phyloP scores from a whole-genome alignment of 2,113 vertebrate species.

The Triplophysa siluroides region DNA sequence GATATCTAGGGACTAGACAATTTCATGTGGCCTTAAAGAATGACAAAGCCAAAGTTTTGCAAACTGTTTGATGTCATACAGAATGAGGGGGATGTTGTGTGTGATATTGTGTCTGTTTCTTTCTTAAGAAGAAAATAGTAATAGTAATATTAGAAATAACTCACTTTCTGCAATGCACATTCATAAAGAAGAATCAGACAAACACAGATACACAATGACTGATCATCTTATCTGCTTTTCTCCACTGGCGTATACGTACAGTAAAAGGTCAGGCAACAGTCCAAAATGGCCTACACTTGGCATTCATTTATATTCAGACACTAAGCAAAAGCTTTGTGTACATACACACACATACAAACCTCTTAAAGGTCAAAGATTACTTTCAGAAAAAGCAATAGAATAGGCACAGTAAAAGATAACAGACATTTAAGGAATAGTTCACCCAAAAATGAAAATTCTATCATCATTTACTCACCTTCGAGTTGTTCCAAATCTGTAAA shows the following conservation, averaged over 20 bases:
- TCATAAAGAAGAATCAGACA: conserved; percentile 12
- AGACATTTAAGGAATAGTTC: too few species aligned
- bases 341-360: neutral
- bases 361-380: neutral
- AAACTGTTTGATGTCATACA: too few species aligned
- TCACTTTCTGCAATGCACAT: neutral
- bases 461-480: too few species aligned
- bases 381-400: neutral
- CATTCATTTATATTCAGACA: neutral
- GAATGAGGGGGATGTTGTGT: too few species aligned
- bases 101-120: neutral
- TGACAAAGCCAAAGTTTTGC: neutral
- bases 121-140: too few species aligned
- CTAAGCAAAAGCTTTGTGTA: too few species aligned
- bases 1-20: too few species aligned
- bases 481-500: too few species aligned
- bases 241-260: too few species aligned
- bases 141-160: conserved; percentile 1
- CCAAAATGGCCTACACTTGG: neutral
- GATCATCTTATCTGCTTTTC: too few species aligned
- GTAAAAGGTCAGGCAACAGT: conserved; percentile 34
- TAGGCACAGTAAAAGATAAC: neutral
- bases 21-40: too few species aligned
- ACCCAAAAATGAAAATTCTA: too few species aligned
- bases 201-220: neutral